Base-by-base conservation (phyloP, 2,797 vertebrate species). In the Sphenopsis melanotis region DNA sequence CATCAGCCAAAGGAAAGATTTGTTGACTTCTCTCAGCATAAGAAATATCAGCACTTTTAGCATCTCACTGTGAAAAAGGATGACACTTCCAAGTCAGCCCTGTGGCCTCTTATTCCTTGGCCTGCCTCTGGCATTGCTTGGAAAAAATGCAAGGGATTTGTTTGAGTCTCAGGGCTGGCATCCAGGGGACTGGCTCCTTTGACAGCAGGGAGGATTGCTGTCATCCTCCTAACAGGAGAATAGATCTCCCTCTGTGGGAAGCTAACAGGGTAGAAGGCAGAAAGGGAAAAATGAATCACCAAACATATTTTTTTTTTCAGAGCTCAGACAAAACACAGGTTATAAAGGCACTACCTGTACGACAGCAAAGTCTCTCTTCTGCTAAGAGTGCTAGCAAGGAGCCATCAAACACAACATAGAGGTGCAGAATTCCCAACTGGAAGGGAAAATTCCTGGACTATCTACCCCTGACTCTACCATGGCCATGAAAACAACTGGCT, bases 231-330 rank as follows among this genome's bases (percentile, higher is more conserved):
- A 56, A 37, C 4, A 22, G 64, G 41, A 50, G 21, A 74, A 83
- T 47, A 63, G 71, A 84, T 17, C 11, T 66, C 36, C 6, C 29
- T 61, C 4, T 3, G 8, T 12, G n/a, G 30, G 19, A 66, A 34
- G 16, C 29, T 72, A 65, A 37, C 10, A 20, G 22, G 12, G 15
- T 42, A 70, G 55, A 83, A 70, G 29, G 56, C 49, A 71, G 29
- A 83, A 89, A 69, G 32, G 29, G 34, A 77, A 69, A 66, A 87
- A 53, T 12, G 3, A 55, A 52, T 89, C 27, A 78, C 20, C 16
- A 39, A 74, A n/a, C 23, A 3, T 30, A 2, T 74, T 55, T 83
- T 66, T 63, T 94, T 71, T 97, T 96, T 94, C 74, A 94, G 77
- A 72, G 50, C 84, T 53, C 47, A 89, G 52, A 87, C 3, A 7